Conservation (phyloP, 2,797 vertebrate species). For the Takifugu rubripes region DNA sequence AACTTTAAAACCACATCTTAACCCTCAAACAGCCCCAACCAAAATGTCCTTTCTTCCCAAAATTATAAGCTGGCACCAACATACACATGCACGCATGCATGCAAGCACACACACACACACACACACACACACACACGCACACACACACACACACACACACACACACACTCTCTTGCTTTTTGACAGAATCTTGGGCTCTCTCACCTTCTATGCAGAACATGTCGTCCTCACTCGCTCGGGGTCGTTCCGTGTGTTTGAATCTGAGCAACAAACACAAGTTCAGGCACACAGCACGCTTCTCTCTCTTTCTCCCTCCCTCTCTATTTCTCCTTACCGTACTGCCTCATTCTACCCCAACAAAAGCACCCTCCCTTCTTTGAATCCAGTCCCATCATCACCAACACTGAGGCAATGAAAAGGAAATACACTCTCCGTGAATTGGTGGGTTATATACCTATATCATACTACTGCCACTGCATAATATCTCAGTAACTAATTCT, state of each 20-base stretch:
- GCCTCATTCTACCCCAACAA: constrained; percentile 29
- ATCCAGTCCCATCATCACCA: constrained; percentile 1
- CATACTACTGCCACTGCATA: no score
- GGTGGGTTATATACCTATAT: no score
- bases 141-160: neutral
- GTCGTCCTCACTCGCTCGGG: constrained; percentile 20
- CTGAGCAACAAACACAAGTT: constrained; percentile 38
- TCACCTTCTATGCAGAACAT: constrained; percentile 60
- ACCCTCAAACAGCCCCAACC: no score
- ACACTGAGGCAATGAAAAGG: neutral
- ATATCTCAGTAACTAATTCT: no score
- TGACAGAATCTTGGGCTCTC: constrained; percentile 6
- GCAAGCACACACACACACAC: constrained; percentile 14
- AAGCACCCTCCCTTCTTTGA: constrained; percentile 25
- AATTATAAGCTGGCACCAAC: no score
- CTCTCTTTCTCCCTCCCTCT: constrained; percentile 5
- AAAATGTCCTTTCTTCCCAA: no score
- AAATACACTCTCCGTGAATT: no score
- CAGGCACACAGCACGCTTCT: constrained; percentile 31
- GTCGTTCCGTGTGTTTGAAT: constrained; percentile 1
- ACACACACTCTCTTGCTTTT: constrained; percentile 1
- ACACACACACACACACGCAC: no score
- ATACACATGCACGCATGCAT: constrained; percentile 3
- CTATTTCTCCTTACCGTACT: neutral
- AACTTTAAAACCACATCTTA: no score